These are phyloP conservation scores for Amphipyra berbera DNA, from an alignment of 2,888 invertebrate genomes.

Conservation along the genomic window DNA sequence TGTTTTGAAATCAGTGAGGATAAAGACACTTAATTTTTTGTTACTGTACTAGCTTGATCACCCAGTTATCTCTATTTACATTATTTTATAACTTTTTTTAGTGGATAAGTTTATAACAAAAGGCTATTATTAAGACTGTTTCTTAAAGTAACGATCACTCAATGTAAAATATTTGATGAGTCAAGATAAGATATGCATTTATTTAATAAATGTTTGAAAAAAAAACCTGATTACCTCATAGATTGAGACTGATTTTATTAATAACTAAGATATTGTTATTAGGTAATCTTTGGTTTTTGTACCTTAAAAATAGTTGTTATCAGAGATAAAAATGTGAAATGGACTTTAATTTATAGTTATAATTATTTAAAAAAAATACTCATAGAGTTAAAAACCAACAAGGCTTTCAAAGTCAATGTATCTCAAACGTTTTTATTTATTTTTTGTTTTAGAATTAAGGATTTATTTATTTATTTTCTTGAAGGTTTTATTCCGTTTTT, in stretches of 20 bases:
- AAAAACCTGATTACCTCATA: background rate
- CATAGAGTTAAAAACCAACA: background rate
- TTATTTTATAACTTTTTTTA: background rate
- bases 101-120: background rate
- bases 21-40: too few relatives aligned
- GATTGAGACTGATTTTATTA: slow-evolving; percentile 12
- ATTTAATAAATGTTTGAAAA: background rate
- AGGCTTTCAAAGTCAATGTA: slow-evolving; percentile 4
- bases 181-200: too few relatives aligned
- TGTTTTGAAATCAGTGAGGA: background rate
- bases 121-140: background rate
- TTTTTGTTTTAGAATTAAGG: slow-evolving; percentile 5
- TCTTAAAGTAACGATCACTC: background rate
- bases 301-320: background rate
- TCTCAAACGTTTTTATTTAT: slow-evolving; percentile 14
- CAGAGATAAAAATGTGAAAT: background rate
- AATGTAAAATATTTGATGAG: too few relatives aligned
- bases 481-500: slow-evolving; percentile 8
- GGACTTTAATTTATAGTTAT: background rate
- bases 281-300: too few relatives aligned
- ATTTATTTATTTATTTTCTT: slow-evolving; percentile 2
- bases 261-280: background rate
- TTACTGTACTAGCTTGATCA: too few relatives aligned
- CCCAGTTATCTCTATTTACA: background rate
- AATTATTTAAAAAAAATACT: background rate